Evolutionary conservation across 2,113 vertebrate species (phyloP).

Genomic region (Thoracochromis brauschi): DNA sequence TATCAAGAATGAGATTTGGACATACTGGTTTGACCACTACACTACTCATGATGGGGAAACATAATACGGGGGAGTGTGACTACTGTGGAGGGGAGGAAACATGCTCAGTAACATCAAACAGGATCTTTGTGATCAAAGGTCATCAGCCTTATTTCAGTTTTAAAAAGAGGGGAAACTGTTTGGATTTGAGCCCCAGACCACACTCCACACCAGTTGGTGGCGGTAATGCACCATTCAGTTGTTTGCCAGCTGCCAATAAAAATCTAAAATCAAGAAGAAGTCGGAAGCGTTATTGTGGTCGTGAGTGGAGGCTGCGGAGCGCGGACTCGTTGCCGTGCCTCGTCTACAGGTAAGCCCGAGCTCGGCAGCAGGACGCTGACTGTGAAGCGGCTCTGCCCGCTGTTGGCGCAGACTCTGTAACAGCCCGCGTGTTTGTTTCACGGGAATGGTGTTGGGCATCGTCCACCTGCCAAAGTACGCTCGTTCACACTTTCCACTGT

Average conservation of each 20-base stretch:
- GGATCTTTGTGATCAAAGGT: not conserved
- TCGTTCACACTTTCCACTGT: not conserved
- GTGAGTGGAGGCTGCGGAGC: not conserved
- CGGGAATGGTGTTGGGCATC: rapidly evolving
- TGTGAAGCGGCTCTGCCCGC: not conserved
- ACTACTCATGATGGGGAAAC: not conserved
- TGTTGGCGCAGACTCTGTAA: not conserved
- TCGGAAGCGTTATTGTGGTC: rapidly evolving
- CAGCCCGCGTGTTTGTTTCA: not conserved
- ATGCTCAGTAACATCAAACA: rapidly evolving
- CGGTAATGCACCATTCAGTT: not conserved
- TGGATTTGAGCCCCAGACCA: not conserved
- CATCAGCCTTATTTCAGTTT: not conserved
- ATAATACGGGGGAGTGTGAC: not conserved
- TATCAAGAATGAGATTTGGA: not conserved
- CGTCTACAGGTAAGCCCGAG: not conserved
- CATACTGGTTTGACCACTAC: not conserved
- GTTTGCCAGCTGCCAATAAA: not conserved
- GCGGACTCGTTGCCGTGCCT: not conserved
- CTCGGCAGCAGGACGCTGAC: not conserved
- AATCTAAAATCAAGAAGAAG: not conserved
- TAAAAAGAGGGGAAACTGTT: rapidly evolving
- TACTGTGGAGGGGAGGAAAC: not conserved
- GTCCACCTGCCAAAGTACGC: not conserved
- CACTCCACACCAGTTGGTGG: not conserved